These are phyloP conservation scores for Grallaria varia DNA, from an alignment of 2,113 vertebrate species.

Conservation along the genomic window DNA sequence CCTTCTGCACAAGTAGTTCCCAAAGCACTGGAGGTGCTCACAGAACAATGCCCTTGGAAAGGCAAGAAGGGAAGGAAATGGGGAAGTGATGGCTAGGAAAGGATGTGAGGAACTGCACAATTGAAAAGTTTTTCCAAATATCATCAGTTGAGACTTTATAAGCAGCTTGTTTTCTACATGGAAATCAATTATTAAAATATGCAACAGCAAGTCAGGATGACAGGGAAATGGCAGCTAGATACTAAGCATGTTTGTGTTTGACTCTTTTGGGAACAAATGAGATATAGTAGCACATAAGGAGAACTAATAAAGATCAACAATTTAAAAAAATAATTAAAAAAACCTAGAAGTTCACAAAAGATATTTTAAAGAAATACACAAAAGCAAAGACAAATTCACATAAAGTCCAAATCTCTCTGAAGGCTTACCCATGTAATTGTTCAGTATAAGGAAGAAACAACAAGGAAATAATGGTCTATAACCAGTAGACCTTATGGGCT, in stretches of 20 bases:
- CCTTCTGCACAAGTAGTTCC: rapidly evolving
- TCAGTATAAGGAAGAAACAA: background rate
- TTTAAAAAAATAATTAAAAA: background rate
- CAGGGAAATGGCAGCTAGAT: background rate
- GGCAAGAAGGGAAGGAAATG: background rate
- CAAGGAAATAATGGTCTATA: background rate
- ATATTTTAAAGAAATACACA: background rate
- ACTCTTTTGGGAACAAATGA: background rate
- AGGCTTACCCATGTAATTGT: background rate
- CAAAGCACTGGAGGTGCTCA: background rate
- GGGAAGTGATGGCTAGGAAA: background rate
- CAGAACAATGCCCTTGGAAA: background rate
- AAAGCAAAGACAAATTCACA: background rate
- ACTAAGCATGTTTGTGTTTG: background rate
- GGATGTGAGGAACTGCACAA: background rate
- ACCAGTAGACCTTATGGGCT: background rate
- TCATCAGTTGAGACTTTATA: background rate
- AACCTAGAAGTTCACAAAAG: background rate
- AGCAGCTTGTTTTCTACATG: background rate
- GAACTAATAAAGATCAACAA: background rate
- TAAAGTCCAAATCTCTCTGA: background rate
- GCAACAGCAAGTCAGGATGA: background rate
- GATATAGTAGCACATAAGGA: background rate
- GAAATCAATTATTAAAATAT: background rate
- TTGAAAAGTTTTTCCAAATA: background rate